Conservation (phyloP, 2,797 vertebrate species). For the Spondyliosoma cantharus region DNA sequence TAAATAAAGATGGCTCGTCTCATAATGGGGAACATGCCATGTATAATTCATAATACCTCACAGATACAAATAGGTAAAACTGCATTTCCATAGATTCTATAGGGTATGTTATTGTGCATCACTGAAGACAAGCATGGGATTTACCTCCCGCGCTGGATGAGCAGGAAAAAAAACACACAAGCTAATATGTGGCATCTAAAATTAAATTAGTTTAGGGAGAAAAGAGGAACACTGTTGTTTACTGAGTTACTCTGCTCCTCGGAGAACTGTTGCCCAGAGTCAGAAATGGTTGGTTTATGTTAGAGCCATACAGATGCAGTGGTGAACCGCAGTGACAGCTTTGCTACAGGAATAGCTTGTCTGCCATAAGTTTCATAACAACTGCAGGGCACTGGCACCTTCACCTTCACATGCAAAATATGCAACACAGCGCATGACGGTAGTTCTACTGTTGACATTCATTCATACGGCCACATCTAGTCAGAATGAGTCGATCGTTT, state of each 20-base stretch:
- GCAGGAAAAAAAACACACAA: slow-evolving; percentile 26
- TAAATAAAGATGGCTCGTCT: not conserved
- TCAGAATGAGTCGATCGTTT: not conserved
- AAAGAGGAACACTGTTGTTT: slow-evolving; percentile 36
- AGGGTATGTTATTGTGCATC: slow-evolving; percentile 4
- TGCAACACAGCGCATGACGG: not conserved
- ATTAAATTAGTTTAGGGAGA: slow-evolving; percentile 35
- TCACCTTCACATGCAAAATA: slow-evolving; percentile 12
- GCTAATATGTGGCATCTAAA: slow-evolving; percentile 35
- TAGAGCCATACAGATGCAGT: slow-evolving; percentile 32
- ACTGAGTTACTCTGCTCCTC: slow-evolving; percentile 23
- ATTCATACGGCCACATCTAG: not conserved
- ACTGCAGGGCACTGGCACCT: slow-evolving; percentile 3
- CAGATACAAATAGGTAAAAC: not conserved
- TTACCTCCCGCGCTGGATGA: slow-evolving; percentile 16
- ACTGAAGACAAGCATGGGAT: not conserved
- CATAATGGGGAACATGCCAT: not conserved
- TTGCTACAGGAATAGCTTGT: slow-evolving; percentile 35
- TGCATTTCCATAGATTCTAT: not conserved
- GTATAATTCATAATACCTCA: not conserved
- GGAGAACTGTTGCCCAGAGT: slow-evolving; percentile 26
- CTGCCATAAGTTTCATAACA: slow-evolving; percentile 3
- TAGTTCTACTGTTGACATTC: not conserved
- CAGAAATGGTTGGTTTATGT: slow-evolving; percentile 45
- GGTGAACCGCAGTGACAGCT: slow-evolving; percentile 28